Evolutionary conservation across 2,888 invertebrate genomes (phyloP).

Genomic region (Rhorus exstirpatorius): DNA sequence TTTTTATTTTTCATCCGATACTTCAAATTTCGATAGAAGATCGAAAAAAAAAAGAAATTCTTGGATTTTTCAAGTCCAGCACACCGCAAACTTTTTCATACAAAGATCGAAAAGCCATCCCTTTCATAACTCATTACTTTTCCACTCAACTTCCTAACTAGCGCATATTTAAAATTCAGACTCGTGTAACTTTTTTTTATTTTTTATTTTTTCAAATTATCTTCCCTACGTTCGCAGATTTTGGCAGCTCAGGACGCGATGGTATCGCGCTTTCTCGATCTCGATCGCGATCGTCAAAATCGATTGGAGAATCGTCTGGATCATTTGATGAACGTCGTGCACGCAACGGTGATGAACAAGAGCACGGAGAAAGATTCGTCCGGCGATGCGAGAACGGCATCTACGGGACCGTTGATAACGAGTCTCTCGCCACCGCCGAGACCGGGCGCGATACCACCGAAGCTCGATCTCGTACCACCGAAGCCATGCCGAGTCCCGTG

Average conservation of each 20-base stretch:
- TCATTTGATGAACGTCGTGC: slow-evolving; percentile 83
- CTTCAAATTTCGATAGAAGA: no score
- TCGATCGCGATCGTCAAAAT: slow-evolving; percentile 84
- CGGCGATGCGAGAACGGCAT: slow-evolving; percentile 43
- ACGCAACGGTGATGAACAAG: slow-evolving; percentile 81
- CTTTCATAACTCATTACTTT: no score
- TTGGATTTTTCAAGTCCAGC: no score
- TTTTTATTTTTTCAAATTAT: neutral
- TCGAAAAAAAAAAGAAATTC: no score
- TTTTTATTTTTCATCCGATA: no score
- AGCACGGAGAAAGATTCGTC: slow-evolving; percentile 74
- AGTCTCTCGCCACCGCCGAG: slow-evolving; percentile 80
- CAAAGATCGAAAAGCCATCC: no score
- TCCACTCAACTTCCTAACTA: no score
- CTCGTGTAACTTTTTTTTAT: neutral
- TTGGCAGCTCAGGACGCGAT: slow-evolving; percentile 84
- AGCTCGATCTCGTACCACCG: slow-evolving; percentile 83
- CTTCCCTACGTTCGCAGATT: slow-evolving; percentile 75
- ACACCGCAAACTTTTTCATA: no score
- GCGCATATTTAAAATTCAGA: neutral
- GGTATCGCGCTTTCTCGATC: slow-evolving; percentile 82
- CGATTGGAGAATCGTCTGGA: slow-evolving; percentile 84
- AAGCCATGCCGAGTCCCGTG: slow-evolving; percentile 84
- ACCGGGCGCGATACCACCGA: slow-evolving; percentile 82
- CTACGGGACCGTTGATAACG: slow-evolving; percentile 77